phyloP scores from a whole-genome alignment of 2,113 vertebrate genomes.

The Sturnus vulgaris region DNA sequence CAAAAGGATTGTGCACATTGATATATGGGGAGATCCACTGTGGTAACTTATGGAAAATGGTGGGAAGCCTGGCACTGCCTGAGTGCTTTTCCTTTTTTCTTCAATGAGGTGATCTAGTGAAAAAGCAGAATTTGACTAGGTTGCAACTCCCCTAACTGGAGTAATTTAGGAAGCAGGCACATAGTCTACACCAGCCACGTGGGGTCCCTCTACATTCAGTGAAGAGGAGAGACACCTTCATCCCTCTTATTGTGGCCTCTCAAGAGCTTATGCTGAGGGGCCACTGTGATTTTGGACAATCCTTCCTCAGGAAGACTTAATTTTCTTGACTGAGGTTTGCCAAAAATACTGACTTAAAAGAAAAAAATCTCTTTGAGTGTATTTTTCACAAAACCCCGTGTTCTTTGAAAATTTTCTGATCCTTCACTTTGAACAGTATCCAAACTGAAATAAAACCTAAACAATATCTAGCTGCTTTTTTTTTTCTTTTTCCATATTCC shows the following conservation, averaged over 20 bases:
- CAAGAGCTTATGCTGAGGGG: neutral
- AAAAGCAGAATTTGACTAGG: neutral
- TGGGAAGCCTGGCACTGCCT: neutral
- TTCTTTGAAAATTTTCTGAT: neutral
- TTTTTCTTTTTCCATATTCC: neutral
- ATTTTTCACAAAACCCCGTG: neutral
- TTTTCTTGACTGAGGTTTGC: neutral
- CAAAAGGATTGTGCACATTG: neutral
- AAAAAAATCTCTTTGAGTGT: neutral
- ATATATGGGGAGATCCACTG: neutral
- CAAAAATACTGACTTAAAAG: neutral
- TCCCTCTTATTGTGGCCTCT: neutral
- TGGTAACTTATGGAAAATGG: neutral
- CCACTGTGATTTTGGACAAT: neutral
- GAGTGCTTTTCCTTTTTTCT: neutral
- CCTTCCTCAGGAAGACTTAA: neutral
- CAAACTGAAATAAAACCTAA: neutral
- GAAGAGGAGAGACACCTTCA: neutral
- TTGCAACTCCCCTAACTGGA: neutral
- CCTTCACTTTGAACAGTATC: neutral
- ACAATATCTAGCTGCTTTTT: neutral
- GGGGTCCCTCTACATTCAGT: constrained; percentile 58
- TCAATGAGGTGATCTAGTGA: neutral
- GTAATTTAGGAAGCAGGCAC: neutral
- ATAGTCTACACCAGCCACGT: constrained; percentile 17